Percentiles rank a stretch among this genome's conserved stretches.
phyloP scores from a whole-genome alignment of 2,113 vertebrate genomes.

The Barnardius zonarius region DNA sequence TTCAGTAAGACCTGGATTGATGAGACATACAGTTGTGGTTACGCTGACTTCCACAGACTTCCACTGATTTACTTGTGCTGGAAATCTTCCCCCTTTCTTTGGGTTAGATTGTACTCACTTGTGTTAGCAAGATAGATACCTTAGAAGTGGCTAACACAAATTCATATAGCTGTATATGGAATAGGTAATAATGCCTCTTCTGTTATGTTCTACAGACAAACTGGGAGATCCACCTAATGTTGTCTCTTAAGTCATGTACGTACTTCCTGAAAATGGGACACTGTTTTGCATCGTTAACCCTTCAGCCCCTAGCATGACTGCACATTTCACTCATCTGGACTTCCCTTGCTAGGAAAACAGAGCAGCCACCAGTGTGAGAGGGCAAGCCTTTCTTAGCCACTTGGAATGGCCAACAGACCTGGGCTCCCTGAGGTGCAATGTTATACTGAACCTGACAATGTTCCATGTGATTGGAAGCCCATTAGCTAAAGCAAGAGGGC shows the following conservation, averaged over 20 bases:
- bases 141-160: neutral
- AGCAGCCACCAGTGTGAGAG: conserved; percentile 70
- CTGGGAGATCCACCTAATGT: neutral
- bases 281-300: neutral
- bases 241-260: conserved; percentile 55
- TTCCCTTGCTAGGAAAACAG: conserved; percentile 76
- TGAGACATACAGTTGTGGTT: neutral
- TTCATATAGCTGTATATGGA: neutral
- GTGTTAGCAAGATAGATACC: neutral
- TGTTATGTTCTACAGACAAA: neutral
- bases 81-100: neutral
- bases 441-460: conserved; percentile 73
- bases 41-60: neutral
- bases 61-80: neutral
- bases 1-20: neutral
- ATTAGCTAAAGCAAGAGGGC: conserved; percentile 74
- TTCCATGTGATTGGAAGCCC: conserved; percentile 79
- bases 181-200: neutral
- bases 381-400: conserved; percentile 79
- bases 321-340: conserved; percentile 65
- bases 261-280: conserved; percentile 53
- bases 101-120: neutral
- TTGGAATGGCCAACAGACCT: conserved; percentile 80
- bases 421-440: conserved; percentile 74
- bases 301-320: conserved; percentile 35